phyloP scores from a whole-genome alignment of 2,888 invertebrate species.

The Melikaiella ostensackeni region DNA sequence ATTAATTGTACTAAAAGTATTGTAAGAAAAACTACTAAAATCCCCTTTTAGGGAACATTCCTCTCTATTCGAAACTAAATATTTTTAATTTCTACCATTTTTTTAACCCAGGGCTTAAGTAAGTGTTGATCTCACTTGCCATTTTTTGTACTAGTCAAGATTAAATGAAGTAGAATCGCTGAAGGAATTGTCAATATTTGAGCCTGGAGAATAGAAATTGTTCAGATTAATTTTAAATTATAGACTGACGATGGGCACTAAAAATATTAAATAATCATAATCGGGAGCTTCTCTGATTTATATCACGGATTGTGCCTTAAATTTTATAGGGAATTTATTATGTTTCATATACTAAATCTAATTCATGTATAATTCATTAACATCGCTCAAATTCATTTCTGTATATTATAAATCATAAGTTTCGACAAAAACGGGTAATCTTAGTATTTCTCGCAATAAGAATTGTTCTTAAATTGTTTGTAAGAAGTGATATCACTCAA shows the following conservation, averaged over 20 bases:
- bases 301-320: conserved; percentile 47
- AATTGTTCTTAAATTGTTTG: conserved; percentile 12
- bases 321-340: conserved; percentile 11
- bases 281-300: background rate
- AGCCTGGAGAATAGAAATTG: background rate
- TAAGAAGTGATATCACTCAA: conserved; percentile 24
- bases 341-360: background rate
- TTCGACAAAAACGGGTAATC: background rate
- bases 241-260: background rate
- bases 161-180: background rate
- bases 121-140: background rate
- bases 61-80: conserved; percentile 4
- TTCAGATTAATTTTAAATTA: background rate
- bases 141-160: conserved; percentile 21
- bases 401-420: background rate
- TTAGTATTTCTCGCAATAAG: background rate
- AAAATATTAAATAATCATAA: too few relatives aligned
- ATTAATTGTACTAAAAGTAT: background rate
- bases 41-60: background rate
- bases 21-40: background rate
- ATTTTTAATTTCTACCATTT: background rate
- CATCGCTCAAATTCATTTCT: background rate
- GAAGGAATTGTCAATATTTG: background rate
- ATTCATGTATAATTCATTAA: conserved; percentile 4
- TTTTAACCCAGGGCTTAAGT: background rate